phyloP scores from a whole-genome alignment of 2,888 invertebrate genomes.

The Phyllotreta striolata region DNA sequence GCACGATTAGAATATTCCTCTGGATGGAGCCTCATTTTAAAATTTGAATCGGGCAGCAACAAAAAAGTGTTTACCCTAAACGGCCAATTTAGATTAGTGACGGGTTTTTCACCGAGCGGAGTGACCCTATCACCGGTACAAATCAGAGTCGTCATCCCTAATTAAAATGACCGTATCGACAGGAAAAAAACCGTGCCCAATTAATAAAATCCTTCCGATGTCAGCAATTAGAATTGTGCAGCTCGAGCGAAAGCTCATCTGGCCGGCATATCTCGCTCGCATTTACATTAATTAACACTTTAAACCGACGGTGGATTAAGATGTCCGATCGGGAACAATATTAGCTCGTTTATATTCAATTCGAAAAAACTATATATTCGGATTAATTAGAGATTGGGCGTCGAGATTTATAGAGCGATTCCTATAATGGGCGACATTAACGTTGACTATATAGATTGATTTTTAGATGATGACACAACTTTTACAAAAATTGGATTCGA shows the following conservation, averaged over 20 bases:
- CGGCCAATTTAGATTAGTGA: slow-evolving; percentile 12
- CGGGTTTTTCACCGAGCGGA: not conserved
- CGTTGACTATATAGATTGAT: slow-evolving; percentile 24
- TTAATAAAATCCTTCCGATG: slow-evolving; percentile 45
- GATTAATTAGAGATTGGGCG: slow-evolving; percentile 45
- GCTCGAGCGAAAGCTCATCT: slow-evolving; percentile 50
- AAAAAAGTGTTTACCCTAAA: slow-evolving; percentile 15
- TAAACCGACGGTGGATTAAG: slow-evolving; percentile 52
- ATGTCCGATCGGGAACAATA: slow-evolving; percentile 48
- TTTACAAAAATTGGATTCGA: no score
- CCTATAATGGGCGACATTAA: slow-evolving; percentile 28
- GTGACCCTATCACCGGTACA: slow-evolving; percentile 13
- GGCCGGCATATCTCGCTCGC: slow-evolving; percentile 53
- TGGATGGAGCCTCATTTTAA: not conserved
- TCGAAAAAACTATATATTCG: slow-evolving; percentile 43
- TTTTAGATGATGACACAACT: not conserved
- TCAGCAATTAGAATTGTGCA: slow-evolving; percentile 56
- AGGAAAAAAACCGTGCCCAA: slow-evolving; percentile 35
- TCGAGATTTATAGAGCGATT: slow-evolving; percentile 40
- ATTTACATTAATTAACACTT: slow-evolving; percentile 59
- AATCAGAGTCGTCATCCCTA: slow-evolving; percentile 29
- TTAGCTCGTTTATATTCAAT: slow-evolving; percentile 55
- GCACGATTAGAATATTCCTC: not conserved
- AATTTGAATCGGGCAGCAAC: not conserved
- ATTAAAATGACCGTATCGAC: slow-evolving; percentile 33